A percentile compares a stretch with the other conserved stretches of the same genome.
phyloP scores from a whole-genome alignment of 2,113 vertebrate species.

The Chrysochloris asiatica region DNA sequence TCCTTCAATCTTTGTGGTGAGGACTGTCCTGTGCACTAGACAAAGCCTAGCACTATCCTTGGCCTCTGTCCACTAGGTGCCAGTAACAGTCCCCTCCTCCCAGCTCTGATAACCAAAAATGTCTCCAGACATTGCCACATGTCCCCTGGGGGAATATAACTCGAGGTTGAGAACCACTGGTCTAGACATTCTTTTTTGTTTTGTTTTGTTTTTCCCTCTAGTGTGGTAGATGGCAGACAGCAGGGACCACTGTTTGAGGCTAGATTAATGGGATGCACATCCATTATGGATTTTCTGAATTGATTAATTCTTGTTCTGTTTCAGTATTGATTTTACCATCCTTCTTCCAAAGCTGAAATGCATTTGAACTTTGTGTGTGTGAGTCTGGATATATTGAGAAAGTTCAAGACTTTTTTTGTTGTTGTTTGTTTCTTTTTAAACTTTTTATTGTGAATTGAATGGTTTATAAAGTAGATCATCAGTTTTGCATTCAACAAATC shows the following conservation, averaged over 20 bases:
- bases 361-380: background rate
- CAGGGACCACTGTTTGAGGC: background rate
- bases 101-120: background rate
- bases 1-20: accelerated
- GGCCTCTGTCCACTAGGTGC: background rate
- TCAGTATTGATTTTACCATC: background rate
- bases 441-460: too few species aligned
- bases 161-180: background rate
- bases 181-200: accelerated
- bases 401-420: too few species aligned
- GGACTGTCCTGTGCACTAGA: accelerated
- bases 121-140: background rate
- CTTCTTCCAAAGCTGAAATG: background rate
- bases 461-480: too few species aligned
- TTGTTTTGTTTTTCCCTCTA: background rate
- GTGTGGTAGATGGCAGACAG: background rate
- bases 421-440: too few species aligned
- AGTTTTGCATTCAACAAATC: too few species aligned
- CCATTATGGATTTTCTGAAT: background rate
- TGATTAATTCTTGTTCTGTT: background rate
- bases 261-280: accelerated
- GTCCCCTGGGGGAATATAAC: too few species aligned
- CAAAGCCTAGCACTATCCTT: accelerated
- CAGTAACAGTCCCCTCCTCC: background rate
- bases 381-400: background rate